These are phyloP conservation scores for Strix occidentalis DNA, from an alignment of 2,797 vertebrate genomes.

Conservation along the genomic window DNA sequence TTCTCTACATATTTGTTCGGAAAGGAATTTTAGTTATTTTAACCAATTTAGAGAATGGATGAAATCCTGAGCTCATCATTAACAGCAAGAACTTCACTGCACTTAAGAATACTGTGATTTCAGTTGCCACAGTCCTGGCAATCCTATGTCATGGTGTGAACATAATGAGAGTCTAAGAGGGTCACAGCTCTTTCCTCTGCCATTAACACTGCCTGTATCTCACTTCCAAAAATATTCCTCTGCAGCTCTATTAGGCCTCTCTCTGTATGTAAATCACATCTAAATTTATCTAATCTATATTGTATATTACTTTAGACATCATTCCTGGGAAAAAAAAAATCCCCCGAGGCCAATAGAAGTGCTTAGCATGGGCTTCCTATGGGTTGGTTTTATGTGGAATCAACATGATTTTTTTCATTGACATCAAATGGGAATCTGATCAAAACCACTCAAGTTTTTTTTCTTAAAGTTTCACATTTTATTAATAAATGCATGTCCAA, in stretches of 20 bases:
- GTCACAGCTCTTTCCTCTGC: neutral
- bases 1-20: neutral
- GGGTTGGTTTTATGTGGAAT: neutral
- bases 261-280: neutral
- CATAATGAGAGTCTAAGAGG: neutral
- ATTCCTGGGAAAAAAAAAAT: neutral
- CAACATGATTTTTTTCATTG: neutral
- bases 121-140: neutral
- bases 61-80: neutral
- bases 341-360: neutral
- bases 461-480: neutral
- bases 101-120: neutral
- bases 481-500: neutral
- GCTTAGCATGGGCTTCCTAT: neutral
- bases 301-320: neutral
- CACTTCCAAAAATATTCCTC: neutral
- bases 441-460: neutral
- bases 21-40: neutral
- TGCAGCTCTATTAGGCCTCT: neutral
- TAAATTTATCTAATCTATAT: neutral
- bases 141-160: neutral
- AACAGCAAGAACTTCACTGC: neutral
- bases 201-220: neutral
- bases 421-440: neutral
- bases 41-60: neutral